A percentile compares a stretch with the other conserved stretches of the same genome.
These are phyloP conservation scores for Thera britannica DNA, from an alignment of 2,888 invertebrate species.

Conservation along the genomic window DNA sequence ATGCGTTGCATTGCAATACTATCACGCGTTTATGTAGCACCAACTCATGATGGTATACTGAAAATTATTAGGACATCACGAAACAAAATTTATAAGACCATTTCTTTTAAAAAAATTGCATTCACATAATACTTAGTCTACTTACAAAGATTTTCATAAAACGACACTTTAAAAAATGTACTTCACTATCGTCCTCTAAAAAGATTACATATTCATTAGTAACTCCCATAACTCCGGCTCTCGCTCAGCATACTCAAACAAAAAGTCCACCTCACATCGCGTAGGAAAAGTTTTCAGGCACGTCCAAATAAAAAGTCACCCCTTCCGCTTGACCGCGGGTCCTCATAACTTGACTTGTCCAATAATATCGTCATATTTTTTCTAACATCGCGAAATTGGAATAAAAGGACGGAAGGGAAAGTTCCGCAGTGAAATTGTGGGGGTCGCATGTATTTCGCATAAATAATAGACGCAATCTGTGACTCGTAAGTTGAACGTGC, in stretches of 20 bases:
- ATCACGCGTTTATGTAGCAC: too few relatives aligned
- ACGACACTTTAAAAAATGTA: not conserved
- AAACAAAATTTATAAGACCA: too few relatives aligned
- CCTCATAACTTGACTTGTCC: conserved; percentile 71
- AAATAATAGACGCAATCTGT: conserved; percentile 82
- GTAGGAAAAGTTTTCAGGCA: conserved; percentile 43
- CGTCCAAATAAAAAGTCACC: conserved; percentile 61
- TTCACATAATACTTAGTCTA: too few relatives aligned
- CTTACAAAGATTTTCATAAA: too few relatives aligned
- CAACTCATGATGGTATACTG: too few relatives aligned
- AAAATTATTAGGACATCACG: too few relatives aligned
- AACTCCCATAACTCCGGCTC: conserved; percentile 3
- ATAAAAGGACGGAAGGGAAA: conserved; percentile 76
- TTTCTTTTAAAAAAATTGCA: too few relatives aligned
- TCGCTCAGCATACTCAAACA: conserved; percentile 20
- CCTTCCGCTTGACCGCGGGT: conserved; percentile 74
- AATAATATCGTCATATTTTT: conserved; percentile 84
- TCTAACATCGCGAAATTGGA: conserved; percentile 79
- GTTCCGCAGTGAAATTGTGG: conserved; percentile 74
- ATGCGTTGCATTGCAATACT: too few relatives aligned
- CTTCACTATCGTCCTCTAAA: not conserved
- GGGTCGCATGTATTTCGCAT: conserved; percentile 71
- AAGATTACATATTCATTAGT: conserved; percentile 10
- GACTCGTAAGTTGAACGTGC: conserved; percentile 51
- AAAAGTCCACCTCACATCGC: conserved; percentile 30